Evolutionary conservation across 2,888 invertebrate species (phyloP).

Genomic region (Leptothorax acervorum): DNA sequence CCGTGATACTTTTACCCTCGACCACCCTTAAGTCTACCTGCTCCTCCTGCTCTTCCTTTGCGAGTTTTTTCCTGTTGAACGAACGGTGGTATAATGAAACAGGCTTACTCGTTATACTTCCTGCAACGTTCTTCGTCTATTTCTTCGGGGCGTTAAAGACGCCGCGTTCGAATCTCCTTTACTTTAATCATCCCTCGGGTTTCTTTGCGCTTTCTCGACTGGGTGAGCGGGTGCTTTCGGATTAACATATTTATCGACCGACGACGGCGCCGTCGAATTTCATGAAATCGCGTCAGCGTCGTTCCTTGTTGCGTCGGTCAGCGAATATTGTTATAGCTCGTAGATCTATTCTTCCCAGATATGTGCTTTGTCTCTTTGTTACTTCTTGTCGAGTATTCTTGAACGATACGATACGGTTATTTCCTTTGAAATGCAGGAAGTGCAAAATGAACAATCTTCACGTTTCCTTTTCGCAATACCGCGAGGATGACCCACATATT

Average conservation of each 20-base stretch:
- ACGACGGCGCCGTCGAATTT: slow-evolving; percentile 34
- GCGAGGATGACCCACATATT: neutral
- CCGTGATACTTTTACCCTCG: slow-evolving; percentile 45
- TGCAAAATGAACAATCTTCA: neutral
- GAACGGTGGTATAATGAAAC: slow-evolving; percentile 34
- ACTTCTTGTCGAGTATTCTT: too few relatives aligned
- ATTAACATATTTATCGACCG: slow-evolving; percentile 56
- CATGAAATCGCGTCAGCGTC: slow-evolving; percentile 27
- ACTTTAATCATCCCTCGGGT: slow-evolving; percentile 50
- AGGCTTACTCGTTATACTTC: slow-evolving; percentile 43
- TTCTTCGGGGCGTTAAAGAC: slow-evolving; percentile 16
- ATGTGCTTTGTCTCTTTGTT: neutral
- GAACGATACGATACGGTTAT: neutral
- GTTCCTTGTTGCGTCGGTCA: neutral
- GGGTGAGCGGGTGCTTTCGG: neutral
- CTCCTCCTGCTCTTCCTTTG: slow-evolving; percentile 3
- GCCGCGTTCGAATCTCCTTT: slow-evolving; percentile 10
- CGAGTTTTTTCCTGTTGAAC: slow-evolving; percentile 29
- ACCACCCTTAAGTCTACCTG: slow-evolving; percentile 14
- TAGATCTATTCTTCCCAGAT: neutral
- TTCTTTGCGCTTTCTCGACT: slow-evolving; percentile 34
- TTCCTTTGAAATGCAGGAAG: neutral
- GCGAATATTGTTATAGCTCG: neutral
- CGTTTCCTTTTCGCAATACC: neutral
- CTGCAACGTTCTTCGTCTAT: neutral